Evolutionary conservation across 2,113 vertebrate genomes (phyloP), one percentile per base, ranked within the genome.

Genomic region (Laticauda laticaudata): DNA sequence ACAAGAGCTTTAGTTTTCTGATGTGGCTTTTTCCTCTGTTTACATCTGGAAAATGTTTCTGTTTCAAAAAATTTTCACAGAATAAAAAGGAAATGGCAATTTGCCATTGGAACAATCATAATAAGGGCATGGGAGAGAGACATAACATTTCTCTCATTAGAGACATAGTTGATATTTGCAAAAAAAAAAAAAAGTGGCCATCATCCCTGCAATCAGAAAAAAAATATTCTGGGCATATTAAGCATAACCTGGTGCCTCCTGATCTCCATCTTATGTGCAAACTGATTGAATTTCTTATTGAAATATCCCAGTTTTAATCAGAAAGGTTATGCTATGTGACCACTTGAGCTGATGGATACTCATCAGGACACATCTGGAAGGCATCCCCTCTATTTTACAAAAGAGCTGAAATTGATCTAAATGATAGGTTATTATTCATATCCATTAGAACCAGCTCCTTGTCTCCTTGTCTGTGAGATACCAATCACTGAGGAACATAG

Each of bases 21-120:
- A 54, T 59, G n/a, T 93, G 91, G 85, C 0, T 91, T 91, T 93
- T 91, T 11, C 51, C 85, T 2, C 81, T 94, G 23, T 51, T 85
- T 91, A 56, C 0, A 15, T 2, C 57, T 21, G 26, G 29, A 24
- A 93, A 9, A 55, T 93, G 34, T 94, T 94, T 45, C 18, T 54
- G 53, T 90, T 86, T 34, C 7, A 59, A 61, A 14, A 34, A 9
- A 24, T 2, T 89, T 81, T 90, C 7, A 34, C 5, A 26, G 55
- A 51, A 51, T 45, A 57, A 23, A 87, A 20, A n/a, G 45, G 21
- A n/a, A 75, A 64, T 24, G 48, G 90, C 34, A 48, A 54, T 56
- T 91, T 55, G 69, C 64, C 90, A 54, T 75, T 88, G 7, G 75
- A 45, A 48, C 23, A 54, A 24, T 55, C 53, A 45, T 29, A 57